phyloP scores from a whole-genome alignment of 2,797 vertebrate species.

The Bothrops alternatus region DNA sequence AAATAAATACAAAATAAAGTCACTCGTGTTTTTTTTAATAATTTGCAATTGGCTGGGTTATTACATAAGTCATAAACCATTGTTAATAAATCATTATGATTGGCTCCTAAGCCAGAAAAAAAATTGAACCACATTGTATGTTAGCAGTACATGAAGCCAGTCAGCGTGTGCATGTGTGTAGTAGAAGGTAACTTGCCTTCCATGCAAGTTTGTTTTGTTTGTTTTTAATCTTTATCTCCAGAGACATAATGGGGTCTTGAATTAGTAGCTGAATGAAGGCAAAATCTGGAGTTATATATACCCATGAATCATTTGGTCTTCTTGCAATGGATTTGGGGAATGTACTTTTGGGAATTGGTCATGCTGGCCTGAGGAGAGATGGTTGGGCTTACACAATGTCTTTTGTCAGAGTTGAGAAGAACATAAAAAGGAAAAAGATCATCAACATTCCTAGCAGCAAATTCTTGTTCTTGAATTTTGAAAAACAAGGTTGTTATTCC shows the following conservation, averaged over 20 bases:
- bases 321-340: background rate
- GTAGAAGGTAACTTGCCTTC: background rate
- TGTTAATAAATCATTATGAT: background rate
- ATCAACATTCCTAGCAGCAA: background rate
- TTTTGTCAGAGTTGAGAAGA: background rate
- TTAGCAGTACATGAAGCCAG: background rate
- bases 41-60: background rate
- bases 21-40: background rate
- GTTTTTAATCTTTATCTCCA: background rate
- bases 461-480: background rate
- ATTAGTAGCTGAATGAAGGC: background rate
- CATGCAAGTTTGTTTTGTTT: background rate
- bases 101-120: background rate
- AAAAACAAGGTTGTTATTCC: slow-evolving; percentile 1
- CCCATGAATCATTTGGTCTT: background rate
- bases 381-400: background rate
- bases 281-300: background rate
- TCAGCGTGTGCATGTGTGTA: background rate
- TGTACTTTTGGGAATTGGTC: background rate
- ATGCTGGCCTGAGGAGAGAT: background rate
- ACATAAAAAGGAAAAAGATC: background rate
- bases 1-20: background rate
- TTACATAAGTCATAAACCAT: background rate
- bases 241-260: no score
- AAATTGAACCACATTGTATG: background rate